Evolutionary conservation across 1,140 invertebrate species (phyloP), one percentile per base, ranked within the genome.

Genomic region (Drosophila santomea): DNA sequence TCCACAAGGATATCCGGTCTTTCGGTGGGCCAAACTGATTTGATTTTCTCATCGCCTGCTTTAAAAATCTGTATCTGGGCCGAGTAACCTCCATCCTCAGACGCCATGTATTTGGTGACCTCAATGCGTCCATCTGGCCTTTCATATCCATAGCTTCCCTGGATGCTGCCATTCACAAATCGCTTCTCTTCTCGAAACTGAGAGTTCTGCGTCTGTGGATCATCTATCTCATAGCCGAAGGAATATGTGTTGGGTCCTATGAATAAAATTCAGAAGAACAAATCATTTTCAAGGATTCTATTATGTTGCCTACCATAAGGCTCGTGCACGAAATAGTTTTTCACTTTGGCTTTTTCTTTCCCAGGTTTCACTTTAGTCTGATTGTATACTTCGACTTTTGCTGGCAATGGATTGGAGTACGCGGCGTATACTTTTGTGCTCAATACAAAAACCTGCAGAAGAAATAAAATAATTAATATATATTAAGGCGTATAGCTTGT

Each of bases 181-280:
- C 94, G 93, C 71, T 95, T 94, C 82, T 96, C 95, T 60, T 94
- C 93, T 2, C 95, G 93, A 63, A 94, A 96, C 78, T 96, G 96
- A 6, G 93, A 92, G 72, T 96, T 96, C 4, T 94, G 93, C 2
- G 93, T 94, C 6, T 88, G 74, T 3, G 94, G 92, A 79, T 96
- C 95, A n/a, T 94, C 93, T 3, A 96, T 90, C 56, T 96, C 94
- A 79, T 95, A 96, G 14, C 95, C 95, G 86, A 95, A 96, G 11
- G 94, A 93, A 80, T 96, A 96, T 2, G 95, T 94, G 15, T 94
- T 94, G 12, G 94, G 93, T 23, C 94, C 95, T 94, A 15, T 45
- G 14, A 23, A 20, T 25, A 25, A 14, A n/a, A 3, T 11, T 1
- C 1, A 1, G 3, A 0, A 23, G 47, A 39, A 28, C 17, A 52